Evolutionary conservation across 2,888 invertebrate genomes (phyloP).

Genomic region (Belgica antarctica): DNA sequence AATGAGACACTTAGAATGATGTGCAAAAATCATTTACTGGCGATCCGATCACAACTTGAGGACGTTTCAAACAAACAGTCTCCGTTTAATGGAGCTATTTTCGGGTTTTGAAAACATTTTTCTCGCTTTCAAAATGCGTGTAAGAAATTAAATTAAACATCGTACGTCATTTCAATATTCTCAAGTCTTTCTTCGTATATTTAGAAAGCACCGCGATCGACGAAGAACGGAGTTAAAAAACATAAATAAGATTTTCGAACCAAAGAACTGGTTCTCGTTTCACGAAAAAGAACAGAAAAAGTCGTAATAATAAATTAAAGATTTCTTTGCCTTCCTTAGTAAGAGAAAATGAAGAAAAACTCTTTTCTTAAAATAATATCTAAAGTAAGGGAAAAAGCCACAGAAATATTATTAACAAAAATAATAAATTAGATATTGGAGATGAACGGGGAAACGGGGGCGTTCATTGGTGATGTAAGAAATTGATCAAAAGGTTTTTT

Average conservation of each 20-base stretch:
- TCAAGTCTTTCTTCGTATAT: neutral
- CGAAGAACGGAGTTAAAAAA: constrained; percentile 9
- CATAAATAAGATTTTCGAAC: neutral
- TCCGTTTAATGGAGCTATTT: neutral
- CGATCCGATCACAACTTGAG: neutral
- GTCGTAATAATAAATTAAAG: constrained; percentile 24
- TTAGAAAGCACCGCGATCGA: neutral
- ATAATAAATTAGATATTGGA: constrained; percentile 28
- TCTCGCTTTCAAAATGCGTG: neutral
- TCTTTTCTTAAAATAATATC: neutral
- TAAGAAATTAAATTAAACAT: neutral
- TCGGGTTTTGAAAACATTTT: neutral
- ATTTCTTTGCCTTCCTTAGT: neutral
- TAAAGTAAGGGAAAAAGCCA: constrained; percentile 3
- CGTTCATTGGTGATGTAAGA: too few species aligned
- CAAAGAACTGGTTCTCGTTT: constrained; percentile 4
- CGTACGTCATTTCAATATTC: neutral
- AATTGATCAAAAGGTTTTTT: too few species aligned
- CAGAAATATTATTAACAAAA: constrained; percentile 24
- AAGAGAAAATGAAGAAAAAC: neutral
- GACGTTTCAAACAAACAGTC: neutral
- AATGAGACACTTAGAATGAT: constrained; percentile 16
- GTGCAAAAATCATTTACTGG: constrained; percentile 1
- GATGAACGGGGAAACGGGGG: constrained; percentile 16
- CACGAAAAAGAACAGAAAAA: neutral